Conservation (phyloP, 2,113 vertebrate species). For the Anguilla japonica region DNA sequence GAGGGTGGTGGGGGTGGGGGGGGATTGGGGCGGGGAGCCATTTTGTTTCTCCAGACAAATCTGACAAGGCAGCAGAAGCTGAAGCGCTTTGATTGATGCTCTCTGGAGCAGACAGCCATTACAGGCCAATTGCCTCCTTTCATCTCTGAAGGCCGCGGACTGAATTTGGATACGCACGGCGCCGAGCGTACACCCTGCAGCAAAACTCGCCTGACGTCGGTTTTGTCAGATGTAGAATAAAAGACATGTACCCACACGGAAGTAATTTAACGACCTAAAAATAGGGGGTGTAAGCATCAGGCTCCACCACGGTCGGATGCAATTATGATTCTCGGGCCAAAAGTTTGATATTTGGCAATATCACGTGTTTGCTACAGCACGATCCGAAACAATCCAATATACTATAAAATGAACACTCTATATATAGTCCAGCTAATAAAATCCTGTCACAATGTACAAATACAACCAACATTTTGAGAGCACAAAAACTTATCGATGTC, state of each 20-base stretch:
- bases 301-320: too few relatives aligned
- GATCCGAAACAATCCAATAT: too few relatives aligned
- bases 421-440: too few relatives aligned
- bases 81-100: slow-evolving; percentile 32
- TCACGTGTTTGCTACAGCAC: too few relatives aligned
- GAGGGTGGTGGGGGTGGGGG: too few relatives aligned
- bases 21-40: neutral
- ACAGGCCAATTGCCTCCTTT: slow-evolving; percentile 27
- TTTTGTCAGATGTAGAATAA: neutral
- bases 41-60: slow-evolving; percentile 33
- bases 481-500: too few relatives aligned
- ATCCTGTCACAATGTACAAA: too few relatives aligned
- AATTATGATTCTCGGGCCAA: too few relatives aligned
- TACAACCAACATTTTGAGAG: too few relatives aligned
- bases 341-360: too few relatives aligned
- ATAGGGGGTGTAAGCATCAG: too few relatives aligned
- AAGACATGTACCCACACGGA: neutral
- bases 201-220: neutral
- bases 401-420: too few relatives aligned
- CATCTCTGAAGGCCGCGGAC: slow-evolving; percentile 15
- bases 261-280: neutral
- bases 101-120: slow-evolving; percentile 35
- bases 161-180: neutral
- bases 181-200: neutral
- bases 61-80: neutral